Conservation (phyloP, 2,888 invertebrate genomes). For the Bombylius major region DNA sequence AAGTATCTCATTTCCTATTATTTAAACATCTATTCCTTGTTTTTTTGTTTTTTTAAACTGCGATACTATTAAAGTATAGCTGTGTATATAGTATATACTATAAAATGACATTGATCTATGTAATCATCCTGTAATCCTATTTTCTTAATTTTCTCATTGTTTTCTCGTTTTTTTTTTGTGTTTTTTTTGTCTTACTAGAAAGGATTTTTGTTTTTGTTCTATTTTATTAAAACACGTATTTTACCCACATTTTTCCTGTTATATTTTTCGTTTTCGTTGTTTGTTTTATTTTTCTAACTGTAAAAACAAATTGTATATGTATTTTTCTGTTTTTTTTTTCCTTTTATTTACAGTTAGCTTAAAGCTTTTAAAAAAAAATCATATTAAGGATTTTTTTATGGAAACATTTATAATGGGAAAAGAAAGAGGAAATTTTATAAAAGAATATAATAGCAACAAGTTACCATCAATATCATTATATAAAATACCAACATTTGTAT, state of each 20-base stretch:
- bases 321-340: conserved; percentile 1
- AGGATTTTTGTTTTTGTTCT: too few species aligned
- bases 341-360: conserved; percentile 15
- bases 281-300: not conserved
- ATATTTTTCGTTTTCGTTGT: not conserved
- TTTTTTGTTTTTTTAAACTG: too few species aligned
- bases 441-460: conserved; percentile 23
- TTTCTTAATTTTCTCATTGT: not conserved
- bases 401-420: conserved; percentile 21
- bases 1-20: too few species aligned
- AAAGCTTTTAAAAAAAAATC: not conserved
- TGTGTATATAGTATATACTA: too few species aligned
- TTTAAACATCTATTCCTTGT: too few species aligned
- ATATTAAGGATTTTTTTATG: conserved; percentile 21
- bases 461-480: conserved; percentile 24
- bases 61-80: too few species aligned
- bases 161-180: not conserved
- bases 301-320: not conserved
- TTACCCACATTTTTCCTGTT: too few species aligned
- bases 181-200: not conserved
- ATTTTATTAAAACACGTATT: too few species aligned
- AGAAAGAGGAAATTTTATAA: conserved; percentile 24
- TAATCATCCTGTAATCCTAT: not conserved
- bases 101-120: too few species aligned
- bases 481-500: conserved; percentile 1